A percentile compares a stretch with the other conserved stretches of the same genome.
Conservation (phyloP, 2,113 vertebrate genomes). For the Hepsetus odoe region DNA sequence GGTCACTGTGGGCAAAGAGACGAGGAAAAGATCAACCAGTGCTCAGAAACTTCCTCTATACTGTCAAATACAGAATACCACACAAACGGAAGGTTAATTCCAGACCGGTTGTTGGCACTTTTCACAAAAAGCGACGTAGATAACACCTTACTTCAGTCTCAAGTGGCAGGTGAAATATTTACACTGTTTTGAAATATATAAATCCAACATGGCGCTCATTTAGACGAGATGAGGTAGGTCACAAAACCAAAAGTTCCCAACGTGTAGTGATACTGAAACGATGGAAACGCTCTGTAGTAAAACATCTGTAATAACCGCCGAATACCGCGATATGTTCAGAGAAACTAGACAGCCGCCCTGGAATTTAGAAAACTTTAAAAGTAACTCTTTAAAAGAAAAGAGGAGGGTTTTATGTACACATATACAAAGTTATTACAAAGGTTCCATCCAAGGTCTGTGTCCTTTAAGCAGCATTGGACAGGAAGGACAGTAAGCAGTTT, state of each 20-base stretch:
- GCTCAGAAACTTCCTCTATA: background rate
- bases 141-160: background rate
- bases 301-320: background rate
- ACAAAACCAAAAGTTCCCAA: background rate
- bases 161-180: background rate
- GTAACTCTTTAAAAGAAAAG: slow-evolving; percentile 4
- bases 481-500: background rate
- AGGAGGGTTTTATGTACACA: background rate
- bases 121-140: background rate
- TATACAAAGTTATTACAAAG: background rate
- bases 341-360: background rate
- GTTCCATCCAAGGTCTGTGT: background rate
- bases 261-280: background rate
- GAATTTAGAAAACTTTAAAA: slow-evolving; percentile 17
- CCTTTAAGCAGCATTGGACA: background rate
- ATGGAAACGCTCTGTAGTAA: background rate
- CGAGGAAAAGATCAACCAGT: no score
- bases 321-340: background rate
- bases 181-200: background rate
- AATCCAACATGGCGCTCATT: background rate
- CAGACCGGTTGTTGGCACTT: slow-evolving; percentile 16
- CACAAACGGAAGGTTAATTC: no score
- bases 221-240: background rate
- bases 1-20: no score
- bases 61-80: background rate